Conservation (phyloP, 2,888 invertebrate genomes). For the Ellobium chinense region DNA sequence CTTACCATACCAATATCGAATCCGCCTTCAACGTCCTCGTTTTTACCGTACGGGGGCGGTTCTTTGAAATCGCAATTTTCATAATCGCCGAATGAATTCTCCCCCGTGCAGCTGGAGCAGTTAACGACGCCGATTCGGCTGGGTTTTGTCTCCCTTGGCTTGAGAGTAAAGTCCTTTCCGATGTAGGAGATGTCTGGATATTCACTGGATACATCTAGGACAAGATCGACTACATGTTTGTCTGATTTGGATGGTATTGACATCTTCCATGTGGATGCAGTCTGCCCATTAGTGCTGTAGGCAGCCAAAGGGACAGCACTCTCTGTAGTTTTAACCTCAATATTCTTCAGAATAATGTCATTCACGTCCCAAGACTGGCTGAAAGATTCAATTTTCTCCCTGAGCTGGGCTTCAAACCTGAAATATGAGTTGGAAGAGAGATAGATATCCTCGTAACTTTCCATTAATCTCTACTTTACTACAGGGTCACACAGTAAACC, state of each 20-base stretch:
- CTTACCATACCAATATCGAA: background rate
- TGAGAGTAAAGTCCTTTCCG: background rate
- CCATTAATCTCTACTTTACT: too few species aligned
- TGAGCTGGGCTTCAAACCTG: constrained; percentile 43
- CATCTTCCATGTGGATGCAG: background rate
- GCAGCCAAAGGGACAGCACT: background rate
- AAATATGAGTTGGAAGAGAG: background rate
- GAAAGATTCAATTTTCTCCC: constrained; percentile 39
- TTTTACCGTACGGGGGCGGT: background rate
- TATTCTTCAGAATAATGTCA: constrained; percentile 33
- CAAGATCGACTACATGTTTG: background rate
- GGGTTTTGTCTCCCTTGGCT: background rate
- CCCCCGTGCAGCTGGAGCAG: background rate
- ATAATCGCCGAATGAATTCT: background rate
- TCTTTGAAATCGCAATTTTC: background rate
- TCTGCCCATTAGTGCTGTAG: background rate
- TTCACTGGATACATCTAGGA: background rate
- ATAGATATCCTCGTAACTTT: background rate
- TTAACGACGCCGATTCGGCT: background rate
- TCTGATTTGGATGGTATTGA: background rate
- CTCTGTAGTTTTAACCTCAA: background rate
- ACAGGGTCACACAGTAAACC: too few species aligned
- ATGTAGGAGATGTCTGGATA: background rate
- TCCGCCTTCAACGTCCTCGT: background rate
- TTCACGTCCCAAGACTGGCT: constrained; percentile 45